A percentile compares a stretch with the other conserved stretches of the same genome.
phyloP scores from a whole-genome alignment of 2,888 invertebrate genomes.

The Auanema freiburgensis region DNA sequence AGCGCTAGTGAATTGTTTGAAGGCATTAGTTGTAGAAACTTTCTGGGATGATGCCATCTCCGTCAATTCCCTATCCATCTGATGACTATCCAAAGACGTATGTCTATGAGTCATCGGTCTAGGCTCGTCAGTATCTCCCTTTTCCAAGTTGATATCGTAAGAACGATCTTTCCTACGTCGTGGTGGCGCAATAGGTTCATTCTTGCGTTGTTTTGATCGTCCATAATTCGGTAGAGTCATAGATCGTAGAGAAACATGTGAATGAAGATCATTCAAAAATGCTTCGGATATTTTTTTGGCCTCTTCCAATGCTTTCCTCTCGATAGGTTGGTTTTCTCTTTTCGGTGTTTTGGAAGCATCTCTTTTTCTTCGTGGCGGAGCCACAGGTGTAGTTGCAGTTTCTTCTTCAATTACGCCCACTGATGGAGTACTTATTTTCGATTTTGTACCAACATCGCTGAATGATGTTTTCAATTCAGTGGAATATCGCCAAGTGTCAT shows the following conservation, averaged over 20 bases:
- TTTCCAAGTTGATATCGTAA: too few species aligned
- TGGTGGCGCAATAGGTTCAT: too few species aligned
- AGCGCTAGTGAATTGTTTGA: conserved; percentile 9
- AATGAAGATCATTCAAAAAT: too few species aligned
- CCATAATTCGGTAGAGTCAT: not conserved
- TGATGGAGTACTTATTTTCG: not conserved
- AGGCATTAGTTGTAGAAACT: not conserved
- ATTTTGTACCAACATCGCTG: conserved; percentile 3
- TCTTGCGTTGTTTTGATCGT: too few species aligned
- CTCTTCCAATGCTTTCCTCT: not conserved
- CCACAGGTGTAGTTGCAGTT: conserved; percentile 19
- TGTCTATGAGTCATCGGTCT: not conserved
- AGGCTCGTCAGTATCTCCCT: not conserved
- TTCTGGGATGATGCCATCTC: not conserved
- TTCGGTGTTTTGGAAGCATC: conserved; percentile 5
- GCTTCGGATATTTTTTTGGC: too few species aligned
- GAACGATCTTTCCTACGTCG: too few species aligned
- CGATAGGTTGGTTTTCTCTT: conserved; percentile 3
- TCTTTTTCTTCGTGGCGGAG: conserved; percentile 19
- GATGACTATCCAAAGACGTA: not conserved
- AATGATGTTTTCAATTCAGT: conserved; percentile 5
- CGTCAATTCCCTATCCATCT: not conserved
- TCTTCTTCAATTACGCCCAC: not conserved
- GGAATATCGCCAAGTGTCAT: conserved; percentile 21
- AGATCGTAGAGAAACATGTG: too few species aligned